Evolutionary conservation across 1,140 invertebrate species (phyloP).

Genomic region (Brachionus plicatilis): DNA sequence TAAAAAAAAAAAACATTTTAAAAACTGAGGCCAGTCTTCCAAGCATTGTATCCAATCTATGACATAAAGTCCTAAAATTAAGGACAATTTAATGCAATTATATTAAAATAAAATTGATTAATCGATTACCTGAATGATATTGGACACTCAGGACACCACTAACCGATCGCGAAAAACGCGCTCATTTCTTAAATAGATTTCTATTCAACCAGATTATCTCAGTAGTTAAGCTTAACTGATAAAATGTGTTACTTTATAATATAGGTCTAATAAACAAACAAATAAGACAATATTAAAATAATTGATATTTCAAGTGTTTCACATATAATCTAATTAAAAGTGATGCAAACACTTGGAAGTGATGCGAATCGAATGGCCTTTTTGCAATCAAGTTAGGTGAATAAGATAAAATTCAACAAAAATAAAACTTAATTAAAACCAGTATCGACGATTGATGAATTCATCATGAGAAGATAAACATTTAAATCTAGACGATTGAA

Average conservation of each 20-base stretch:
- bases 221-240: not conserved
- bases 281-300: slow-evolving; percentile 19
- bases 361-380: slow-evolving; percentile 17
- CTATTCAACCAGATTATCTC: not conserved
- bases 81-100: no score
- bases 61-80: no score
- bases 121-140: not conserved
- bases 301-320: slow-evolving; percentile 39
- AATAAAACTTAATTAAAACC: slow-evolving; percentile 25
- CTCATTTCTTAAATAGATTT: not conserved
- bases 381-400: not conserved
- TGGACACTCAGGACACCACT: not conserved
- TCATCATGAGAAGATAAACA: slow-evolving; percentile 12
- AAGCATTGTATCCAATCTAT: no score
- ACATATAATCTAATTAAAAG: slow-evolving; percentile 14
- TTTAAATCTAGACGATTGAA: slow-evolving; percentile 6
- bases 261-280: slow-evolving; percentile 2
- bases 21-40: no score
- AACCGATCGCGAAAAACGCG: not conserved
- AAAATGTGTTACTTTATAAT: not conserved
- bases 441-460: slow-evolving; percentile 29
- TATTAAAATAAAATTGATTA: not conserved
- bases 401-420: not conserved
- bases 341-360: slow-evolving; percentile 17
- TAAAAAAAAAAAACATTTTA: no score